Conservation (phyloP, 2,797 vertebrate species). For the Microctenopoma lineatum region DNA sequence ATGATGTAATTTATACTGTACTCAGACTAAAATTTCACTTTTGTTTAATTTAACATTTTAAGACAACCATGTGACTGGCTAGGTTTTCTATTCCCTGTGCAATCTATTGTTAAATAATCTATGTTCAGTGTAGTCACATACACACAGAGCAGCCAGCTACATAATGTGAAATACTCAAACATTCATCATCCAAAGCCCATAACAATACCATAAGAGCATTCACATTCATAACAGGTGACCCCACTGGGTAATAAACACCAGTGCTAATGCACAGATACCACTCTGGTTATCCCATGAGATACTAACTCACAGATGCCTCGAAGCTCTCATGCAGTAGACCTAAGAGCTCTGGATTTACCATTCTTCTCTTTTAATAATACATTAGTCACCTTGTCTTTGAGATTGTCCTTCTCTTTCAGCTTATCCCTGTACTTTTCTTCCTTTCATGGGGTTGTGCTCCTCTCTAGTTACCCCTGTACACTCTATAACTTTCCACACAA, state of each 20-base stretch:
- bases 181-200: slow-evolving; percentile 22
- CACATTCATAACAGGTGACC: slow-evolving; percentile 17
- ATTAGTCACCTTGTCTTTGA: slow-evolving; percentile 2
- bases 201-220: slow-evolving; percentile 27
- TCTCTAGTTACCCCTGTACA: slow-evolving; percentile 16
- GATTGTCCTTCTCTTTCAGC: neutral
- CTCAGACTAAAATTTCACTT: neutral
- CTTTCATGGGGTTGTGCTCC: slow-evolving; percentile 2
- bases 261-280: slow-evolving; percentile 17
- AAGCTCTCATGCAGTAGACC: slow-evolving; percentile 1
- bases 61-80: neutral
- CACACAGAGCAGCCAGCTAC: neutral
- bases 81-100: neutral
- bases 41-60: neutral
- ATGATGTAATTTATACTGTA: too few relatives aligned
- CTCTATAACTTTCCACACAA: slow-evolving; percentile 16
- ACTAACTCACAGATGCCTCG: slow-evolving; percentile 7
- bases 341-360: slow-evolving; percentile 3
- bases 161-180: slow-evolving; percentile 12
- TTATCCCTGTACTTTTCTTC: slow-evolving; percentile 8
- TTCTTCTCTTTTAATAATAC: neutral
- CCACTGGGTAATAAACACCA: slow-evolving; percentile 26
- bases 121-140: neutral
- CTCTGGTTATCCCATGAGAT: slow-evolving; percentile 11
- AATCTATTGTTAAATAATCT: neutral